These are phyloP conservation scores for Gymnoscelis rufifasciata DNA, from an alignment of 2,888 invertebrate species.

Conservation along the genomic window DNA sequence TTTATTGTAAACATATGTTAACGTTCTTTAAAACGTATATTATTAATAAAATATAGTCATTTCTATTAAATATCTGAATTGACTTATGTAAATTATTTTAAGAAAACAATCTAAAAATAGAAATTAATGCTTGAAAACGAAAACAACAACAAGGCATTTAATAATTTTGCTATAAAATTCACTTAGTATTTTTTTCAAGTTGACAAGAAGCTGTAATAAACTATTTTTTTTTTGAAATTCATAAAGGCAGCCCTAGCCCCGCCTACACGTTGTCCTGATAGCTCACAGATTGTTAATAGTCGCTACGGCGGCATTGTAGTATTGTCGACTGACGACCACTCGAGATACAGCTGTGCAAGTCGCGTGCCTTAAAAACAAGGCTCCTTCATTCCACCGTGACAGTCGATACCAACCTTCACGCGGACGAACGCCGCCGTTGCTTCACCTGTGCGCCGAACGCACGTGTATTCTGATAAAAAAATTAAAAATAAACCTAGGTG, in stretches of 20 bases:
- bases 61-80: too few species aligned
- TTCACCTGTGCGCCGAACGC: conserved; percentile 52
- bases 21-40: too few species aligned
- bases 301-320: conserved; percentile 12
- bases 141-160: too few species aligned
- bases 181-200: too few species aligned
- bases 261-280: neutral
- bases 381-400: conserved; percentile 53
- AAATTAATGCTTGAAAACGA: too few species aligned
- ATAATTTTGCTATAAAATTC: too few species aligned
- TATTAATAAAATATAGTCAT: too few species aligned
- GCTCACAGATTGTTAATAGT: conserved; percentile 9
- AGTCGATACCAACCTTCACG: conserved; percentile 64
- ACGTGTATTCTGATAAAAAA: conserved; percentile 33
- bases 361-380: conserved; percentile 67
- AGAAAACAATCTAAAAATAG: too few species aligned
- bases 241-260: conserved; percentile 6
- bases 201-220: too few species aligned
- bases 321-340: conserved; percentile 14
- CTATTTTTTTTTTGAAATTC: too few species aligned
- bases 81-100: too few species aligned
- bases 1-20: too few species aligned
- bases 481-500: neutral
- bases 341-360: conserved; percentile 35
- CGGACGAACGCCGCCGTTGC: conserved; percentile 38